Conservation (phyloP, 2,888 invertebrate genomes). For the Emmelina monodactyla region DNA sequence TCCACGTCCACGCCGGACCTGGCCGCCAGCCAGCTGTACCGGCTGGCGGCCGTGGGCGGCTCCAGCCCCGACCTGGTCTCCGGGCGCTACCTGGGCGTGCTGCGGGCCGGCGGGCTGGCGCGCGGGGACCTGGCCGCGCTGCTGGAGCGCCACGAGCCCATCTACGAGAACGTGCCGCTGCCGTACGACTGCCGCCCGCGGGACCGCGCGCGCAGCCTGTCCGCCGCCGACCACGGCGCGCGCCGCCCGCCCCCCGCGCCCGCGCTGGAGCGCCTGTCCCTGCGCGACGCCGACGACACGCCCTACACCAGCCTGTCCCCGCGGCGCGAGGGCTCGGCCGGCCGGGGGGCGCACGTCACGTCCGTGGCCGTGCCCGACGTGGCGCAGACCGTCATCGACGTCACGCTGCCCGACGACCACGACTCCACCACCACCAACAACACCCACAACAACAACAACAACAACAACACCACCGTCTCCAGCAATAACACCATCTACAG, state of each 20-base stretch:
- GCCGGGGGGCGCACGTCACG: constrained; percentile 43
- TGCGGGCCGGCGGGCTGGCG: constrained; percentile 41
- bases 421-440: constrained; percentile 19
- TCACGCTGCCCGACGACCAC: too few species aligned
- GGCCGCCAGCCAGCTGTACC: constrained; percentile 72
- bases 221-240: constrained; percentile 73
- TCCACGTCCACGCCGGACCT: constrained; percentile 87
- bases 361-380: constrained; percentile 39
- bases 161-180: constrained; percentile 82
- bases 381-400: constrained; percentile 12
- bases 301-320: constrained; percentile 55
- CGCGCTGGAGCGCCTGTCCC: constrained; percentile 33
- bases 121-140: constrained; percentile 43
- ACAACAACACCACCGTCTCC: constrained; percentile 35
- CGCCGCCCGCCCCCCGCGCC: constrained; percentile 44
- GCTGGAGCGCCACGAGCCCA: constrained; percentile 71
- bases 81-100: constrained; percentile 60
- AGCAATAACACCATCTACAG: constrained; percentile 33
- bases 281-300: constrained; percentile 46
- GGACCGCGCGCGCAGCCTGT: constrained; percentile 73
- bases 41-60: constrained; percentile 71
- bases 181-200: constrained; percentile 66
- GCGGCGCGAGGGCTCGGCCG: constrained; percentile 40
- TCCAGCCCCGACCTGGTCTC: constrained; percentile 83
- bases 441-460: constrained; percentile 27